Evolutionary conservation across 2,888 invertebrate genomes (phyloP).

Genomic region (Netelia melanura): DNA sequence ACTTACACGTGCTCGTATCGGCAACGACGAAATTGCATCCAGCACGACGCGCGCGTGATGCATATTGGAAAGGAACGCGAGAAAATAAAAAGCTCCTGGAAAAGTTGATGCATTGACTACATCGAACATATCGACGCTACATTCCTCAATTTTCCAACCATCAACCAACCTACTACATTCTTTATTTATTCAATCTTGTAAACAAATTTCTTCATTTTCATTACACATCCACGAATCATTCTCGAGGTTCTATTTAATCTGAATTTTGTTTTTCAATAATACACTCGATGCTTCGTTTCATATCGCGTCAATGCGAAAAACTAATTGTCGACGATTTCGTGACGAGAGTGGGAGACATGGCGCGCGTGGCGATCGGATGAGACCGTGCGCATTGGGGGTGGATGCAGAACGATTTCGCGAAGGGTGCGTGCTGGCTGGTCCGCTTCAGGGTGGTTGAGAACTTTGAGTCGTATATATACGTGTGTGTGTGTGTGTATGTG

Average conservation of each 20-base stretch:
- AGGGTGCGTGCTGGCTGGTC: conserved; percentile 64
- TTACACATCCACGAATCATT: too few relatives aligned
- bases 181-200: too few relatives aligned
- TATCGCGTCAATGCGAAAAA: conserved; percentile 24
- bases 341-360: conserved; percentile 33
- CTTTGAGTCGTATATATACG: conserved; percentile 63
- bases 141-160: too few relatives aligned
- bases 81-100: conserved; percentile 9
- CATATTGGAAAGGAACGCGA: neutral
- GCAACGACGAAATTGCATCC: conserved; percentile 15
- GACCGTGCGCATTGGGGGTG: conserved; percentile 39
- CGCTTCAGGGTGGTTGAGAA: conserved; percentile 60
- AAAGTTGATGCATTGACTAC: neutral
- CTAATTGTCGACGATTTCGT: conserved; percentile 50
- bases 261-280: too few relatives aligned
- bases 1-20: conserved; percentile 6
- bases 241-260: too few relatives aligned
- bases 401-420: conserved; percentile 66
- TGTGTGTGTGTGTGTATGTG: neutral
- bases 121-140: too few relatives aligned
- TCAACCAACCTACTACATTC: too few relatives aligned
- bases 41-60: too few relatives aligned
- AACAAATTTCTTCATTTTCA: too few relatives aligned
- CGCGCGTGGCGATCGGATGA: conserved; percentile 56
- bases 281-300: neutral